A percentile compares a stretch with the other conserved stretches of the same genome.
Conservation (phyloP, 1,140 invertebrate genomes). For the Scaptomyza hsui region DNA sequence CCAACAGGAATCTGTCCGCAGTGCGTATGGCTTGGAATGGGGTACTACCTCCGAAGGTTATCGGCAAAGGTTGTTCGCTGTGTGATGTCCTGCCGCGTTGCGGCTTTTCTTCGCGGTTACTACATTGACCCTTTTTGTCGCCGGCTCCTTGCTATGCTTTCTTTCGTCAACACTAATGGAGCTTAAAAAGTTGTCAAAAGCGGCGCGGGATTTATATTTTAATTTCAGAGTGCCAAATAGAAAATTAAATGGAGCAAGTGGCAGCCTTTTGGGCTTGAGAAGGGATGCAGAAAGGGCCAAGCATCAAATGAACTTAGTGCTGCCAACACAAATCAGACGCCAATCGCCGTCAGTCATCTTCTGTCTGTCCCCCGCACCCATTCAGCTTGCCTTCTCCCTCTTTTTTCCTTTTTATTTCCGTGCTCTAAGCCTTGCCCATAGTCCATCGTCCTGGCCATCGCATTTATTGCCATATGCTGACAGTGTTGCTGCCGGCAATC, state of each 20-base stretch:
- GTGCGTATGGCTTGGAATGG: neutral
- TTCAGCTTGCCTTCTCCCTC: neutral
- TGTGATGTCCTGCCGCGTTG: constrained; percentile 56
- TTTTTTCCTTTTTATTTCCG: neutral
- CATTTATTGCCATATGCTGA: constrained; percentile 82
- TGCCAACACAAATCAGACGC: constrained; percentile 67
- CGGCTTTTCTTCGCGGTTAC: constrained; percentile 60
- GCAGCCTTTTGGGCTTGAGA: neutral
- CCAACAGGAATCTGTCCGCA: neutral
- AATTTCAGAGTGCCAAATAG: constrained; percentile 78
- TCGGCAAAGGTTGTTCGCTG: neutral
- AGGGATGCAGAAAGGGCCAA: constrained; percentile 12
- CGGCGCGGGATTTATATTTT: constrained; percentile 78
- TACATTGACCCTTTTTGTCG: constrained; percentile 67
- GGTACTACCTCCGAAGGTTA: constrained; percentile 28
- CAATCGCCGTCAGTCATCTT: constrained; percentile 57
- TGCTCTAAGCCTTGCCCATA: constrained; percentile 4
- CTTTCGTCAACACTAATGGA: constrained; percentile 79
- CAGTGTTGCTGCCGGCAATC: constrained; percentile 75
- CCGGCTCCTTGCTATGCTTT: constrained; percentile 52
- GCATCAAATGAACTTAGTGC: constrained; percentile 64
- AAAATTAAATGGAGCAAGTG: constrained; percentile 68
- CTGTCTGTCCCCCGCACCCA: constrained; percentile 4
- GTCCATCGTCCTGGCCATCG: constrained; percentile 39
- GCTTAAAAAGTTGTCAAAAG: constrained; percentile 81